These are phyloP conservation scores for Mythimna albipuncta DNA, from an alignment of 2,888 invertebrate species.

Conservation along the genomic window DNA sequence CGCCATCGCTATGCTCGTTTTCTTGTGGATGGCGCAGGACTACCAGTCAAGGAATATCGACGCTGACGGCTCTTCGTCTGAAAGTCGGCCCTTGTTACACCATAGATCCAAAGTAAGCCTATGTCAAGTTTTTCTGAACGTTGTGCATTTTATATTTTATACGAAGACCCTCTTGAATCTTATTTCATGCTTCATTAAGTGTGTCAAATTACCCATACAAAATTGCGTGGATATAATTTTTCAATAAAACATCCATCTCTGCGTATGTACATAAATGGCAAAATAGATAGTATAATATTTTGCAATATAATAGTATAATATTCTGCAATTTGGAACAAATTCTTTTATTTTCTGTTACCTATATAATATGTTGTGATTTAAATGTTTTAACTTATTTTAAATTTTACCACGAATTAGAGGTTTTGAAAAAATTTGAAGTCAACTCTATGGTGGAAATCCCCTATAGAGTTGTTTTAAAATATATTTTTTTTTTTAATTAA, in stretches of 20 bases:
- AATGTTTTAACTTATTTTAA: too few species aligned
- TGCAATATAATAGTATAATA: too few species aligned
- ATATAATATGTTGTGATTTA: too few species aligned
- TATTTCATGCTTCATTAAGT: background rate
- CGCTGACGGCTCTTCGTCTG: slow-evolving; percentile 82
- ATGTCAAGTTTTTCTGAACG: background rate
- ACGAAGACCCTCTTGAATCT: background rate
- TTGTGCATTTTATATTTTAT: background rate
- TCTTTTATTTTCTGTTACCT: too few species aligned
- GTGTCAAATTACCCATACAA: background rate
- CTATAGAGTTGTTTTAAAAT: too few species aligned
- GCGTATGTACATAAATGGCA: background rate
- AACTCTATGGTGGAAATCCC: too few species aligned
- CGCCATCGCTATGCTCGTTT: slow-evolving; percentile 92
- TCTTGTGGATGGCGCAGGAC: slow-evolving; percentile 89
- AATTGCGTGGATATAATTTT: background rate
- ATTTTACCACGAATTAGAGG: too few species aligned
- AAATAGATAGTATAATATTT: too few species aligned
- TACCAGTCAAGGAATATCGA: slow-evolving; percentile 83
- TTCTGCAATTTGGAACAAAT: too few species aligned
- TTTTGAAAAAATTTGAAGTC: too few species aligned
- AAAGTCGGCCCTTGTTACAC: slow-evolving; percentile 81
- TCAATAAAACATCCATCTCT: background rate
- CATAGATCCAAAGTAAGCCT: slow-evolving; percentile 80
- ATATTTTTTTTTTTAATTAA: too few species aligned